Conservation (phyloP, 2,888 invertebrate species). For the Cetonia aurata region DNA sequence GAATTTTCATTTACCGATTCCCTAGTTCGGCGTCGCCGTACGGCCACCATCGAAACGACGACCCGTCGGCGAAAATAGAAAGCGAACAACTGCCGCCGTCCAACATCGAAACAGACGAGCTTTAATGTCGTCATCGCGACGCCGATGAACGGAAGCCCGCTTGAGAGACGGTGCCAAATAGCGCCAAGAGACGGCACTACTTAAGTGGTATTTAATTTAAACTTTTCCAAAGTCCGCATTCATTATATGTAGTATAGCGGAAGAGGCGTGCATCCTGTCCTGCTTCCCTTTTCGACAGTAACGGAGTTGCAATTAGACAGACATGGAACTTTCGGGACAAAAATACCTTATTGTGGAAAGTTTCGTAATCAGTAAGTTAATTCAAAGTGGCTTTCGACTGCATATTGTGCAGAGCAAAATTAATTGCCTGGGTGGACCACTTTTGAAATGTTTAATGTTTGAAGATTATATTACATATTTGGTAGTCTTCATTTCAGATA, state of each 20-base stretch:
- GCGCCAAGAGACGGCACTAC: slow-evolving; percentile 8
- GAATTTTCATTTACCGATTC: slow-evolving; percentile 4
- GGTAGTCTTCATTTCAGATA: no score
- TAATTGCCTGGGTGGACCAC: background rate
- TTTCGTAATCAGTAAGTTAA: slow-evolving; percentile 25
- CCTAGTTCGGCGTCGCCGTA: background rate
- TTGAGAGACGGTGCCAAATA: slow-evolving; percentile 5
- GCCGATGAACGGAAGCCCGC: background rate
- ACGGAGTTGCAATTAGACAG: slow-evolving; percentile 24
- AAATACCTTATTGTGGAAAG: slow-evolving; percentile 32
- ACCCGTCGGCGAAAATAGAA: no score
- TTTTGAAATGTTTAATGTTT: background rate
- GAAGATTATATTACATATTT: no score
- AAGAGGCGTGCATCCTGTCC: slow-evolving; percentile 2
- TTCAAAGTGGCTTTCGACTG: slow-evolving; percentile 3
- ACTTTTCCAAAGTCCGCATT: slow-evolving; percentile 35
- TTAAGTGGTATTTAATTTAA: slow-evolving; percentile 35
- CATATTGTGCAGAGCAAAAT: slow-evolving; percentile 11
- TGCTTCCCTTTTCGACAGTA: background rate
- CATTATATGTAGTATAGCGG: slow-evolving; percentile 25
- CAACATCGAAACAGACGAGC: background rate
- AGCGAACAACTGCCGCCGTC: background rate
- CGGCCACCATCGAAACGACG: no score
- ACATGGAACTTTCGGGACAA: slow-evolving; percentile 3
- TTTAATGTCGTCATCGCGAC: background rate